phyloP scores from a whole-genome alignment of 2,113 vertebrate genomes.

The Leucoraja erinaceus region DNA sequence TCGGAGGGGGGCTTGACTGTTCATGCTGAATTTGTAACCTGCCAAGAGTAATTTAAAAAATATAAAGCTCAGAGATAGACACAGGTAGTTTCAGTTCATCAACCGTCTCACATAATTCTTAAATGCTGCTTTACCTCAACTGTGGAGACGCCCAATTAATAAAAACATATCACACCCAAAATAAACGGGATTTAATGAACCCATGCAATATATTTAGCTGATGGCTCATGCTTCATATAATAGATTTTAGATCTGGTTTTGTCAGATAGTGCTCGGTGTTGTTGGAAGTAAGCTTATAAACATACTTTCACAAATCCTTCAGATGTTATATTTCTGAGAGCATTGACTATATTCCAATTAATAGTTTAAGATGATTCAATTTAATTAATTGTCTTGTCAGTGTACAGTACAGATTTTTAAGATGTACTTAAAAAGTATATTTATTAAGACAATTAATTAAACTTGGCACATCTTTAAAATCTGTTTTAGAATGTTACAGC shows the following conservation, averaged over 20 bases:
- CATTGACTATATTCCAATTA: not conserved
- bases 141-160: not conserved
- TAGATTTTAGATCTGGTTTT: not conserved
- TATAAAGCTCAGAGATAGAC: not conserved
- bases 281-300: not conserved
- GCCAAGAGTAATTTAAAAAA: slow-evolving; percentile 43
- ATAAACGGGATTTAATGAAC: not conserved
- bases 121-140: not conserved
- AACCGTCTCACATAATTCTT: not conserved
- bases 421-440: not conserved
- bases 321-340: not conserved
- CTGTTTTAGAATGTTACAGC: not conserved
- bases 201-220: not conserved
- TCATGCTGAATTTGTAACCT: slow-evolving; percentile 96
- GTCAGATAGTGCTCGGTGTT: not conserved
- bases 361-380: not conserved
- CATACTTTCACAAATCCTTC: not conserved
- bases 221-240: not conserved
- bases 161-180: not conserved
- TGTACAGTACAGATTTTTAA: too few species aligned
- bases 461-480: not conserved
- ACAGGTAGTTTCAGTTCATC: not conserved
- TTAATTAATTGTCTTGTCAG: too few species aligned
- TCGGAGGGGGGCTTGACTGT: slow-evolving; percentile 91
- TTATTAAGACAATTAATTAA: not conserved